Evolutionary conservation across 2,797 vertebrate genomes (phyloP), one percentile per base, ranked within the genome.

Genomic region (Muscicapa comitata): DNA sequence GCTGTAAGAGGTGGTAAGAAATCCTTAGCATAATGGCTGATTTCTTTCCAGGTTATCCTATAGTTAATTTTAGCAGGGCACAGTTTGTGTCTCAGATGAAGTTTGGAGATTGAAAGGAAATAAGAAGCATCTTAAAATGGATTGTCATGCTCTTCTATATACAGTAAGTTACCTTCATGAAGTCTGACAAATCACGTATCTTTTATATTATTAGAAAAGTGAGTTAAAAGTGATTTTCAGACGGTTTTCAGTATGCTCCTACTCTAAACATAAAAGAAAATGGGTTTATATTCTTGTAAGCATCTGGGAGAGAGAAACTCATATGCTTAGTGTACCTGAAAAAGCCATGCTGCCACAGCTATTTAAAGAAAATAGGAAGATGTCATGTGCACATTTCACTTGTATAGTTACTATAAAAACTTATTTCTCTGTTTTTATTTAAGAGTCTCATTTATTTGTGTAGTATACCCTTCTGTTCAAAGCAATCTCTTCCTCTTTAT

Each of bases 241-340:
- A 66, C 4, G 23, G 15, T 42, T 71, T 81, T 84, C 23, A 43
- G 21, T 40, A 26, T 29, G 18, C 66, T 81, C 65, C 28, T 29
- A 31, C 25, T 28, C 45, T 67, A 78, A 89, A 62, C 1, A 0
- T 57, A 10, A 68, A 84, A 75, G 37, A 89, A 89, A 91, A 85
- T 23, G 13, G 37, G 18, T 19, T 78, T 57, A 48, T 50, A 10
- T 74, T 61, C 35, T 72, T 35, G 40, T 67, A 68, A 79, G 18
- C 24, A 54, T 50, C 24, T 73, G 38, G 24, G 29, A 68, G 42
- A 85, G 28, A 48, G 11, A 51, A 67, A 40, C 1, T 1, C 7
- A 21, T 37, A 40, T 42, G 42, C 11, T 90, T 53, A 59, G 42
- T 35, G 47, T 70, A 82, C 71, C 78, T 92, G 92, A 72, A 65